Evolutionary conservation across 2,888 invertebrate species (phyloP).

Genomic region (Ectobius pallidus): DNA sequence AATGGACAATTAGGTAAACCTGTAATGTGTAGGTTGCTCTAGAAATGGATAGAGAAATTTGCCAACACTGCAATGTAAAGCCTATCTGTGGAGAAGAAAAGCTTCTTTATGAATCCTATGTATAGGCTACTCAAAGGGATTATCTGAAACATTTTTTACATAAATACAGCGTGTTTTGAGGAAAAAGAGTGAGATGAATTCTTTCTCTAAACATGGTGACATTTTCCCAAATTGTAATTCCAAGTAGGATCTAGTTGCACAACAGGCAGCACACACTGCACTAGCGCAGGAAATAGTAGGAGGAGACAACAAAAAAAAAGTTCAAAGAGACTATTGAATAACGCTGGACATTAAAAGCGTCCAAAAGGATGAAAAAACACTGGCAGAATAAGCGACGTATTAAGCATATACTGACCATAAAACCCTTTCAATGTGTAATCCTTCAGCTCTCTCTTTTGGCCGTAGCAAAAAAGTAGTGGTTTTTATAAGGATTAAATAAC

Average conservation of each 20-base stretch:
- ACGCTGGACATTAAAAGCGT: conserved; percentile 20
- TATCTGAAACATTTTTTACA: too few species aligned
- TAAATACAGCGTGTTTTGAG: too few species aligned
- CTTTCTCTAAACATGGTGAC: too few species aligned
- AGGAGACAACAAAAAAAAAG: neutral
- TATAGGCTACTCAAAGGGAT: too few species aligned
- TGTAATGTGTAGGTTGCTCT: too few species aligned
- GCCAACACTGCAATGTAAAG: too few species aligned
- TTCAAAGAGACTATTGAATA: conserved; percentile 28
- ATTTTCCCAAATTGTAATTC: too few species aligned
- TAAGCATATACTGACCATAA: conserved; percentile 27
- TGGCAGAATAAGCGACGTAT: conserved; percentile 17
- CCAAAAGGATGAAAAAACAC: neutral
- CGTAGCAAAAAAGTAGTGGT: conserved; percentile 32
- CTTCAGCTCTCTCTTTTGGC: conserved; percentile 20
- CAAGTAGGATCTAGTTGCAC: conserved; percentile 1
- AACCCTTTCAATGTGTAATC: conserved; percentile 33
- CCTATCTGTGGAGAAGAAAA: too few species aligned
- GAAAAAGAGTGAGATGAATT: too few species aligned
- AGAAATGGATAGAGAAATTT: too few species aligned
- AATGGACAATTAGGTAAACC: too few species aligned
- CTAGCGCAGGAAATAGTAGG: neutral
- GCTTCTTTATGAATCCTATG: too few species aligned
- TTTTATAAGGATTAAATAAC: conserved; percentile 33
- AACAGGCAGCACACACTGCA: neutral